Base-by-base conservation (phyloP, 2,888 invertebrate species). In the Gandaritis pyraliata region DNA sequence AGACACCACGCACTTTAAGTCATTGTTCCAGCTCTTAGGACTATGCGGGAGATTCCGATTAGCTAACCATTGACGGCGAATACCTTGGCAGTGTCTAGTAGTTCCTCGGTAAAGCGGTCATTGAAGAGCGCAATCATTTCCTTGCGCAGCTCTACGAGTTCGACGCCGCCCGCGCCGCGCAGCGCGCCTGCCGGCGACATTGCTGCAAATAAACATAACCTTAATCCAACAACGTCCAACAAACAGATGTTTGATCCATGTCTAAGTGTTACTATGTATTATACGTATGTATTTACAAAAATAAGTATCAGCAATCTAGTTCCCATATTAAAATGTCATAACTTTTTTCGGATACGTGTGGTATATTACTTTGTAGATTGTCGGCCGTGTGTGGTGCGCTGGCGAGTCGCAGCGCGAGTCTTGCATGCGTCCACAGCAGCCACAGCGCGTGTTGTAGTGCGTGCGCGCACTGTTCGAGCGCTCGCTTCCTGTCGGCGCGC, bases 341-440 rank as follows among this genome's bases (percentile, higher is more conserved):
- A n/a, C n/a, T n/a, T n/a, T n/a, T n/a, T n/a, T n/a, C n/a, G n/a
- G n/a, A n/a, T n/a, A n/a, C n/a, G n/a, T n/a, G n/a, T n/a, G n/a
- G n/a, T n/a, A n/a, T n/a, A n/a, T n/a, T 45, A 61, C 60, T 50
- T 12, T 61, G 45, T 4, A 18, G 30, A 1, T 45, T 43, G 15
- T 36, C 15, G 23, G 48, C 12, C 1, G 41, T 12, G 81, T 33
- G 55, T 16, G 53, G 79, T 15, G 94, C 93, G 55, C 94, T 92
- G 0, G 94, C 93, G 69, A 94, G 93, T 56, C 94, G 86, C 86
- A 96, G 94, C 76, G 95, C 95, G 76, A 94, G 95, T 72, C 96
- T 94, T 53, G 96, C 85, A 85, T 96, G 96, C 54, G 95, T 94
- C 96, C 96, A 96, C 66, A 97, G 90, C 64, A 97, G 92, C 77